Evolutionary conservation across 2,113 vertebrate genomes (phyloP).

Genomic region (Meleagris gallopavo): DNA sequence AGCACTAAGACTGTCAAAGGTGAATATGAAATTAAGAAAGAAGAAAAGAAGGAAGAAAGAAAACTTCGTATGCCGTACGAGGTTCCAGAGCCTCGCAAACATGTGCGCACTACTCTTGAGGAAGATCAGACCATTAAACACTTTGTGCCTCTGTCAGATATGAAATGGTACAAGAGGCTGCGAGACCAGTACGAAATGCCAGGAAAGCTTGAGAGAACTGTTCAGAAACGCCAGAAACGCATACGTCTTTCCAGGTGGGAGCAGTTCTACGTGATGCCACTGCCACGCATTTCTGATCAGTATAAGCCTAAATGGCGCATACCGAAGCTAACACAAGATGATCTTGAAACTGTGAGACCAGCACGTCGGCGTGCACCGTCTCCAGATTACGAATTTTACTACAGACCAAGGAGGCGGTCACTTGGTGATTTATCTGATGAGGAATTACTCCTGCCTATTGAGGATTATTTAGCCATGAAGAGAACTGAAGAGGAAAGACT

Average conservation of each 20-base stretch:
- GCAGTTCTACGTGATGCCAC: constrained; percentile 94
- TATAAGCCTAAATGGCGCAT: constrained; percentile 94
- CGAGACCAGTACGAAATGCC: constrained; percentile 97
- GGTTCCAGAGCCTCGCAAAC: constrained; percentile 86
- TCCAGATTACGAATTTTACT: constrained; percentile 89
- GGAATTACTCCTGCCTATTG: constrained; percentile 91
- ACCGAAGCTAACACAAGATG: constrained; percentile 90
- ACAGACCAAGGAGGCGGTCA: constrained; percentile 89
- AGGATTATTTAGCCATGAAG: constrained; percentile 96
- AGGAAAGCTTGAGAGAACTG: constrained; percentile 90
- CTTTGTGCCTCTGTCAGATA: constrained; percentile 94
- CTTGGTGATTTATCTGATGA: constrained; percentile 95
- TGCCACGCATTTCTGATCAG: constrained; percentile 95
- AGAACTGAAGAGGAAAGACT: constrained; percentile 94
- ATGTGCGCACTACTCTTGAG: constrained; percentile 80
- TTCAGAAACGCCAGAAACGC: constrained; percentile 92
- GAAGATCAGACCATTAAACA: constrained; percentile 94
- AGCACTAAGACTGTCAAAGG: constrained; percentile 91
- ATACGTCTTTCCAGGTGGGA: constrained; percentile 98
- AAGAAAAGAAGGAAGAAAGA: constrained; percentile 93
- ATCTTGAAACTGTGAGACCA: constrained; percentile 95
- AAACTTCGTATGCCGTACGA: constrained; percentile 94
- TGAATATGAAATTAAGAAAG: constrained; percentile 86
- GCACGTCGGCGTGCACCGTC: constrained; percentile 88
- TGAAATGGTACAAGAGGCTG: constrained; percentile 99